Evolutionary conservation across 2,888 invertebrate genomes (phyloP), one percentile per base, ranked within the genome.

Genomic region (Spilarctia lutea): DNA sequence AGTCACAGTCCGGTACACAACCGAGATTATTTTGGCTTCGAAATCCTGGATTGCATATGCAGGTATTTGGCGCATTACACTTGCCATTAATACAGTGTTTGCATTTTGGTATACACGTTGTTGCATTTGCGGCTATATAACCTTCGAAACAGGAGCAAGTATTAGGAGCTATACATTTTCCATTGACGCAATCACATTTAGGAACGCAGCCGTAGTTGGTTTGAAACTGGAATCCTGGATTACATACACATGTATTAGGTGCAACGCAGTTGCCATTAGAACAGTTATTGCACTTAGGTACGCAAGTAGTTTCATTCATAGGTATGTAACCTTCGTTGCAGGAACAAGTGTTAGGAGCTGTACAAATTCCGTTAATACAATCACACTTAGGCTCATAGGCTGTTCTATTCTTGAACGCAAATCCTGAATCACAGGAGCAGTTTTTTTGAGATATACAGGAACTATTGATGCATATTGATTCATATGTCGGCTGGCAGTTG

Each of bases 101-200:
- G 74, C 86, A 86, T n/a, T 79, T 83, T 0, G 86, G 83, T 11
- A 73, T 68, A 80, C 94, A 93, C 0, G 73, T 52, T 6, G 83
- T 84, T 35, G 78, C 71, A 68, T 85, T 85, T 0, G 79, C 39
- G 2, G 56, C 56, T 7, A 52, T 35, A 45, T 88, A 92, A 0
- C 96, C 96, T 24, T 88, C 87, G 68, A 90, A 87, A 79, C 96
- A 96, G 42, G 92, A 86, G 66, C 96, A 96, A 1, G 84, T 87
- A 48, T 94, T 88, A 0, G 96, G 96, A 18, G 80, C 86, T 4
- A 83, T 75, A 77, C 95, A 94, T 3, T 91, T 90, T 39, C 91
- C 89, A 85, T 97, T 96, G 1, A 91, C 85, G 72, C 96, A 96
- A 1, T 86, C 83, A 77, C 96, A 96, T n/a, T 85, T 77, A 0